phyloP scores from a whole-genome alignment of 2,888 invertebrate genomes.

The Axea sp. region DNA sequence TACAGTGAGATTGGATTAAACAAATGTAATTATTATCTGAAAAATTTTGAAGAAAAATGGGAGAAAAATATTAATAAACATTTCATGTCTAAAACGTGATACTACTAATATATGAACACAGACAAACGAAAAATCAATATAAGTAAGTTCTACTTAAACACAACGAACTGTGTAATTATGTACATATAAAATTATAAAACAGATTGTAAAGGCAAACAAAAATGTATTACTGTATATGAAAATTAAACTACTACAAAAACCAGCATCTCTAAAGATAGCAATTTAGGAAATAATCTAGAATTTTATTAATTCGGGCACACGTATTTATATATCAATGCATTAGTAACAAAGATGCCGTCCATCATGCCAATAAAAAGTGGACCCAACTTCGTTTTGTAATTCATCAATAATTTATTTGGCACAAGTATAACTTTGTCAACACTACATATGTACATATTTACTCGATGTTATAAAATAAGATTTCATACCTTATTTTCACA shows the following conservation, averaged over 20 bases:
- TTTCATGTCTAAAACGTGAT: too few relatives aligned
- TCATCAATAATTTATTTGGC: slow-evolving; percentile 62
- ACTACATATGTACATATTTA: slow-evolving; percentile 61
- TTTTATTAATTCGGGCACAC: background rate
- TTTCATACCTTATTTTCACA: slow-evolving; percentile 54
- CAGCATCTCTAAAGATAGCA: slow-evolving; percentile 13
- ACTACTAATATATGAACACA: too few relatives aligned
- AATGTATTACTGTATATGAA: too few relatives aligned
- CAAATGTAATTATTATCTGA: too few relatives aligned
- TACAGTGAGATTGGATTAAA: too few relatives aligned
- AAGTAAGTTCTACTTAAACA: too few relatives aligned
- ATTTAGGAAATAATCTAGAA: slow-evolving; percentile 9
- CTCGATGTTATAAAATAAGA: slow-evolving; percentile 60
- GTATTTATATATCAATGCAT: slow-evolving; percentile 15
- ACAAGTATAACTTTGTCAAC: slow-evolving; percentile 61
- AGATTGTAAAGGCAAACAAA: too few relatives aligned
- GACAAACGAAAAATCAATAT: too few relatives aligned
- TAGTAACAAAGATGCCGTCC: slow-evolving; percentile 19
- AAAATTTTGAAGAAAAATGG: too few relatives aligned
- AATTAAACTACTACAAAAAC: slow-evolving; percentile 23
- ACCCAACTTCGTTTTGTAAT: slow-evolving; percentile 50
- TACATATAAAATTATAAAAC: too few relatives aligned
- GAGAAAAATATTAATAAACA: too few relatives aligned
- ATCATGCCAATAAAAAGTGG: slow-evolving; percentile 54
- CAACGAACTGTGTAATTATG: too few relatives aligned